Conservation (phyloP, 2,797 vertebrate species). For the Rhinogobio ventralis region DNA sequence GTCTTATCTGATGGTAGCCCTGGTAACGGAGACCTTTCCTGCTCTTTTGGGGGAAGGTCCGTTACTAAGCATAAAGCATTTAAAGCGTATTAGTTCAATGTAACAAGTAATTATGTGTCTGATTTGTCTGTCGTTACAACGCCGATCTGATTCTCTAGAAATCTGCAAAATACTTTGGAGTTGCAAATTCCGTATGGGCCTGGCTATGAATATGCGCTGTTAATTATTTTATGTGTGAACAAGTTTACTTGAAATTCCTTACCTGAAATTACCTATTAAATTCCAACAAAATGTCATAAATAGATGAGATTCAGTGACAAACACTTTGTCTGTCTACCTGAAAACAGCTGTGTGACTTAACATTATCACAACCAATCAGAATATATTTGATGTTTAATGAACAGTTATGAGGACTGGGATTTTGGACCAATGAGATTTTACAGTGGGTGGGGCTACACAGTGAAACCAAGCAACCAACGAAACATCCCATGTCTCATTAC, state of each 20-base stretch:
- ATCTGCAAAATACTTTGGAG: neutral
- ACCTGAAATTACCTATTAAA: neutral
- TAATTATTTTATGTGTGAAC: neutral
- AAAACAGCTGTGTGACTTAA: neutral
- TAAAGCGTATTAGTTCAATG: no score
- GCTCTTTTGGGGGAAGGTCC: no score
- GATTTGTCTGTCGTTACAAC: no score
- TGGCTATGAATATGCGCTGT: neutral
- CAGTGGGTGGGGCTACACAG: neutral
- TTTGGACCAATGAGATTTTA: no score
- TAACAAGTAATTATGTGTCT: no score
- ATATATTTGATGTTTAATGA: neutral
- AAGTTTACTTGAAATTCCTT: neutral
- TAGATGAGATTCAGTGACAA: neutral
- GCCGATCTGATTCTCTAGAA: neutral
- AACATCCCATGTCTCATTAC: neutral
- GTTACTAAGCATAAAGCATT: no score
- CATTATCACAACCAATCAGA: neutral
- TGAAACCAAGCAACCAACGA: no score
- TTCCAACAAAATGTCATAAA: neutral
- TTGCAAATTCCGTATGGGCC: neutral
- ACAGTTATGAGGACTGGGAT: no score
- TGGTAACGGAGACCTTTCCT: no score
- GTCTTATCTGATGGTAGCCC: no score
- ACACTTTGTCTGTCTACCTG: neutral